phyloP scores from a whole-genome alignment of 2,113 vertebrate genomes.

The Nothoprocta perdicaria region DNA sequence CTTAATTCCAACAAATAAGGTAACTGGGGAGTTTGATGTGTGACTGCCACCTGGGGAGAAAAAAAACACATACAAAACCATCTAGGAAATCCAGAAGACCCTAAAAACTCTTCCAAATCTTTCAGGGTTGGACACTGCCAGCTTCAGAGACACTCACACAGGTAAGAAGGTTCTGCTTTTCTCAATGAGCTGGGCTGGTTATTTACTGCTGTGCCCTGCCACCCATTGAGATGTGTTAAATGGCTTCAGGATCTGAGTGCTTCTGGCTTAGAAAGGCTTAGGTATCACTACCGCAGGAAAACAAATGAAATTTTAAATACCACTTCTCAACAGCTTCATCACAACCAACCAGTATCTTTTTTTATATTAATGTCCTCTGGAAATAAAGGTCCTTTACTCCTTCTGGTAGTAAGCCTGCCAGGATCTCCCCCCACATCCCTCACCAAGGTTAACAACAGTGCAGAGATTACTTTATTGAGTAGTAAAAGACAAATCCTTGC shows the following conservation, averaged over 20 bases:
- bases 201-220: background rate
- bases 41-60: rapidly evolving
- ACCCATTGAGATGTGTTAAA: background rate
- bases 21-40: background rate
- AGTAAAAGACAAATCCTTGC: background rate
- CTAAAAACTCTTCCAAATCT: rapidly evolving
- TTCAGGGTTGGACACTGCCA: background rate
- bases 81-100: background rate
- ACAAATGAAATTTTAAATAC: background rate
- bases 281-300: background rate
- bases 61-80: background rate
- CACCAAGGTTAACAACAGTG: background rate
- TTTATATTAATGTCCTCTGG: background rate
- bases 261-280: background rate
- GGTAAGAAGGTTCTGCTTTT: background rate
- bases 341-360: background rate
- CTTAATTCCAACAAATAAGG: background rate
- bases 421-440: background rate
- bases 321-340: background rate
- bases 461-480: background rate
- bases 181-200: background rate
- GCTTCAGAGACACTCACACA: rapidly evolving
- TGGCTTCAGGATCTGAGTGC: background rate
- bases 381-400: background rate
- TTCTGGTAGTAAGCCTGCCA: background rate